Percentiles rank a stretch among this genome's conserved stretches.
Evolutionary conservation across 2,888 invertebrate genomes (phyloP).

Genomic region (Lomographa bimaculata): DNA sequence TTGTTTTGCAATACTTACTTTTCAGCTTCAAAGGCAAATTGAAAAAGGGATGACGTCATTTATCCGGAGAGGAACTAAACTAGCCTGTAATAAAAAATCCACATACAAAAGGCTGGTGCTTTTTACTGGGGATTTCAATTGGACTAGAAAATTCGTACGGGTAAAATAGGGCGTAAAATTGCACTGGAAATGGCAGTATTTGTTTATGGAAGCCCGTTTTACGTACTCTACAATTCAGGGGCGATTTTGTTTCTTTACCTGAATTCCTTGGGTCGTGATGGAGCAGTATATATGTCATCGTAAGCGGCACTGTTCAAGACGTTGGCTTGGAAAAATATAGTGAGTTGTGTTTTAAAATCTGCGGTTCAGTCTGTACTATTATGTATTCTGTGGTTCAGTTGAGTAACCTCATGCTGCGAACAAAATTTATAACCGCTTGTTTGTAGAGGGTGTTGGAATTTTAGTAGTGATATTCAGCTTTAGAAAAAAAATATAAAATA

Average conservation of each 20-base stretch:
- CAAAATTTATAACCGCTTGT: constrained; percentile 9
- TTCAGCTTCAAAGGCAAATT: constrained; percentile 53
- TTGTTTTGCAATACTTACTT: constrained; percentile 29
- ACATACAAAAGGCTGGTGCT: constrained; percentile 57
- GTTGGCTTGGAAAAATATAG: constrained; percentile 32
- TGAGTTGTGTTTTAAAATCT: constrained; percentile 29
- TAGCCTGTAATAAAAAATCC: constrained; percentile 64
- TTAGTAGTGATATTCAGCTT: no score
- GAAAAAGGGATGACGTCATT: constrained; percentile 67
- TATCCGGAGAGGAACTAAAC: constrained; percentile 61
- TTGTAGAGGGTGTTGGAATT: no score
- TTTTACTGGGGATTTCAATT: constrained; percentile 67
- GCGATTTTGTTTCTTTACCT: constrained; percentile 47
- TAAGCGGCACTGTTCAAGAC: constrained; percentile 43
- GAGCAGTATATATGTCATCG: constrained; percentile 55
- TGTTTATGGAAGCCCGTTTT: constrained; percentile 68
- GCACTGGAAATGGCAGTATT: constrained; percentile 69
- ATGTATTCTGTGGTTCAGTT: constrained; percentile 22
- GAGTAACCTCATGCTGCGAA: constrained; percentile 30
- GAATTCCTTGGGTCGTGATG: constrained; percentile 48
- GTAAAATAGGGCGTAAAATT: constrained; percentile 81
- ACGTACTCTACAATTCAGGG: constrained; percentile 62
- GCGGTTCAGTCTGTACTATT: no score
- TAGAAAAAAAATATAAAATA: no score
- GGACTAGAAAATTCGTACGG: constrained; percentile 64